phyloP scores from a whole-genome alignment of 2,888 invertebrate genomes.

The Nomada ferruginata region DNA sequence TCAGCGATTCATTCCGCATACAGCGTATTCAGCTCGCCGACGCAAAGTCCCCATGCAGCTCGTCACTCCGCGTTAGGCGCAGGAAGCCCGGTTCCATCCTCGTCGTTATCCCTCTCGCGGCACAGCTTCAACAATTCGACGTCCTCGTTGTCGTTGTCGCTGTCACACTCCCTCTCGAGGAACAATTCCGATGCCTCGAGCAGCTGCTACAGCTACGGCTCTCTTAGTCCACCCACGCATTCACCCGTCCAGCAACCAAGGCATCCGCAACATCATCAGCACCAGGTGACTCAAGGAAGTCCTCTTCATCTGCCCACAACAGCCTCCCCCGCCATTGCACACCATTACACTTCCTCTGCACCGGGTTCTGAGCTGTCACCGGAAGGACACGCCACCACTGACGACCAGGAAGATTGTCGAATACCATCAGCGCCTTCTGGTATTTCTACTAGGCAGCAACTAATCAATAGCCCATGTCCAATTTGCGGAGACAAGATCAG shows the following conservation, averaged over 20 bases:
- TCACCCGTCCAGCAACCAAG: constrained; percentile 90
- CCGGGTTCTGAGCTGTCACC: constrained; percentile 76
- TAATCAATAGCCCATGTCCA: constrained; percentile 97
- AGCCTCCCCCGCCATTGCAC: constrained; percentile 67
- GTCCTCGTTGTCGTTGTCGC: constrained; percentile 85
- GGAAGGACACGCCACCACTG: constrained; percentile 72
- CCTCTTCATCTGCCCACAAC: constrained; percentile 83
- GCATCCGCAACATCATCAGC: constrained; percentile 82
- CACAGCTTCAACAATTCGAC: constrained; percentile 83
- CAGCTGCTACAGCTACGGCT: constrained; percentile 93
- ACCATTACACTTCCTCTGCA: constrained; percentile 73
- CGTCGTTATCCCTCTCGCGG: constrained; percentile 81
- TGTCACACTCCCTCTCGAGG: constrained; percentile 93
- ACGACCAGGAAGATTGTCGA: constrained; percentile 78
- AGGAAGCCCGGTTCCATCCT: constrained; percentile 83
- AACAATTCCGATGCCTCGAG: constrained; percentile 97
- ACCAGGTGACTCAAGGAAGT: constrained; percentile 84
- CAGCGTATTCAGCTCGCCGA: constrained; percentile 92
- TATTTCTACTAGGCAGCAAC: constrained; percentile 92
- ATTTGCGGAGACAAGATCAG: constrained; percentile 98
- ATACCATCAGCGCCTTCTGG: constrained; percentile 88
- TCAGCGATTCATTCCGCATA: constrained; percentile 96
- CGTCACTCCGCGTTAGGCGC: constrained; percentile 88
- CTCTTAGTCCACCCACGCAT: constrained; percentile 88
- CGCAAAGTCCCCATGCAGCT: constrained; percentile 93